Conservation (phyloP, 2,113 vertebrate species). For the Oryzias woworae region DNA sequence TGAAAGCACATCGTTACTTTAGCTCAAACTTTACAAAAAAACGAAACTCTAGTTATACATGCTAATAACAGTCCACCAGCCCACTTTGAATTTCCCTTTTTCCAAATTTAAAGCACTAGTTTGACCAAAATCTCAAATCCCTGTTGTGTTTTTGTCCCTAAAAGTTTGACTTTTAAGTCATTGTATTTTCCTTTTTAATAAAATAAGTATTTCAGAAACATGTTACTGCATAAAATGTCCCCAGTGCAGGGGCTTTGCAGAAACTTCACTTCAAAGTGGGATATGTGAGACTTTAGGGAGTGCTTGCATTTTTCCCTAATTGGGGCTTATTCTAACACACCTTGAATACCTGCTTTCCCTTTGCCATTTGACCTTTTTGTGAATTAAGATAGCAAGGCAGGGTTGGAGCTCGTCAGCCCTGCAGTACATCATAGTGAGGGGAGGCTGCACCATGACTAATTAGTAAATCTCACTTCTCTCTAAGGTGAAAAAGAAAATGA, state of each 20-base stretch:
- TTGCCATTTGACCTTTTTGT: conserved; percentile 70
- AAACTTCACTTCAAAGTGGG: conserved; percentile 45
- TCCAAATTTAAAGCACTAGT: no score
- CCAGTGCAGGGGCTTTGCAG: conserved; percentile 29
- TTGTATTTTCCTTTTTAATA: conserved; percentile 9
- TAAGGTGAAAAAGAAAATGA: conserved; percentile 53
- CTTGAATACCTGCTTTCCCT: conserved; percentile 69
- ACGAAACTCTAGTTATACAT: background rate
- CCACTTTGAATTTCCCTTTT: no score
- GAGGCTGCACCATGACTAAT: conserved; percentile 72
- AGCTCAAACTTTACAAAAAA: background rate
- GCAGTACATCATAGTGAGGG: conserved; percentile 49
- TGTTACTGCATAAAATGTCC: conserved; percentile 11
- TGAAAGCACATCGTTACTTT: background rate
- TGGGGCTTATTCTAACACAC: conserved; percentile 67
- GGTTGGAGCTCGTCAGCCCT: conserved; percentile 54
- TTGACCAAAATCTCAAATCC: no score
- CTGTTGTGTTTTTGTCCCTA: no score
- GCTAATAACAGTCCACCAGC: no score
- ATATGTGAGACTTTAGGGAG: conserved; percentile 53
- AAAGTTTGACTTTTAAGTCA: background rate
- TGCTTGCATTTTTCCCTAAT: conserved; percentile 69
- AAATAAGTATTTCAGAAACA: conserved; percentile 10
- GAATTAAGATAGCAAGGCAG: conserved; percentile 62
- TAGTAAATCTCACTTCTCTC: conserved; percentile 67